Base-by-base conservation (phyloP, 2,888 invertebrate genomes). In the Polymixis lichenea region DNA sequence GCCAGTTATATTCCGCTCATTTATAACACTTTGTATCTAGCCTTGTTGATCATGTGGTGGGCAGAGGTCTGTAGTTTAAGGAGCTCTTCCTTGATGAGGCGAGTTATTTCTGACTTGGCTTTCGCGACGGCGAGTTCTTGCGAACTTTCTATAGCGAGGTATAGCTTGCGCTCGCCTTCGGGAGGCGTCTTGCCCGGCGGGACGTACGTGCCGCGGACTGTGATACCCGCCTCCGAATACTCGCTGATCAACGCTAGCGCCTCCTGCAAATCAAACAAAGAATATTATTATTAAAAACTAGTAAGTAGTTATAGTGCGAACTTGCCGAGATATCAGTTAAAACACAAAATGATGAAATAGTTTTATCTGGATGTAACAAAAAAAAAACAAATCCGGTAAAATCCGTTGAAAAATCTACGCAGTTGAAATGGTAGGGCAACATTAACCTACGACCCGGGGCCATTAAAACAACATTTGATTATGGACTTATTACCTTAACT, bases 161-260 rank as follows among this genome's bases (percentile, higher is more conserved):
- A 99, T 0, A 99, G 97, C 92, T 99, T 99, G 32, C 99, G 97
- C 90, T 99, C 99, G 46, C 99, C 99, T 86, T 99, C 99, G 0
- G 99, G 99, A 0, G 99, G 98, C 22, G 97, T 97, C 93, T 99
- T 99, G 78, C 99, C 99, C 2, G 98, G 97, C 0, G 98, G 98
- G 17, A 99, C 99, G 91, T 99, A 99, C 0, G 99, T 99, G n/a
- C 99, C 99, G 62, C 99, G 97, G 0, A 99, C 99, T 0, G 99
- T 99, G 82, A 99, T 98, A 56, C 99, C 99, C 0, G 99, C 99
- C 94, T 99, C 99, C 0, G 99, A 99, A 94, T 99, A 99, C 94
- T 99, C 99, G 68, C 99, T 99, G 90, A 99, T 99, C 92, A 99
- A 99, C 0, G 99, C 99, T 85, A 99, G 95, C 9, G 99, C 99